Evolutionary conservation across 2,797 vertebrate genomes (phyloP).

Genomic region (Threskiornis aethiopicus): DNA sequence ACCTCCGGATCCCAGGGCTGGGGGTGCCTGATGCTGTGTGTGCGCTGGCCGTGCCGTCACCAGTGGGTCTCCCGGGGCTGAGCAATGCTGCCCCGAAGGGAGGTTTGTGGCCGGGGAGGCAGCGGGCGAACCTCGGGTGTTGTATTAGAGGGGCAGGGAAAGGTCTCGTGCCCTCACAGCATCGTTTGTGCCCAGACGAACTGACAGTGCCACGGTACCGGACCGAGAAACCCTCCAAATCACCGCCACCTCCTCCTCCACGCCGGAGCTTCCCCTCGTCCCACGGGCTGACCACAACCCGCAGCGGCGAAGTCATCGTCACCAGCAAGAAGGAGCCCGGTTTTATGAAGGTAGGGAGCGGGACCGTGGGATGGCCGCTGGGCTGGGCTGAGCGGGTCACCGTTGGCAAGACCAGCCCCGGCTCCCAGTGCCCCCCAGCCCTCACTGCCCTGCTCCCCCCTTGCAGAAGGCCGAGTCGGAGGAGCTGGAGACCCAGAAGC

Average conservation of each 20-base stretch:
- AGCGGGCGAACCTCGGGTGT: neutral
- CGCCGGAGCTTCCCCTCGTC: conserved; percentile 95
- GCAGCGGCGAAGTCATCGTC: conserved; percentile 91
- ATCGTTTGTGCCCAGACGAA: conserved; percentile 80
- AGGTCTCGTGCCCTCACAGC: neutral
- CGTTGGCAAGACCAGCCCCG: accelerated
- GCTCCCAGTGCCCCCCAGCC: neutral
- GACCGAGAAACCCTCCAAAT: conserved; percentile 97
- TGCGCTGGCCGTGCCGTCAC: neutral
- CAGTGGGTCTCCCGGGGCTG: neutral
- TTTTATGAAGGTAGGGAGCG: conserved; percentile 82
- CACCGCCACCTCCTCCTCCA: conserved; percentile 92
- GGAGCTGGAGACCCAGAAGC: conserved; percentile 89
- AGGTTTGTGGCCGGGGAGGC: neutral
- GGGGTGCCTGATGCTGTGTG: neutral
- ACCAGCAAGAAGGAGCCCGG: conserved; percentile 86
- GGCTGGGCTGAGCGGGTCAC: accelerated
- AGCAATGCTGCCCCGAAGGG: accelerated
- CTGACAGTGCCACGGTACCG: conserved; percentile 92
- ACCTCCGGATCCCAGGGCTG: accelerated
- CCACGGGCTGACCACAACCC: conserved; percentile 89
- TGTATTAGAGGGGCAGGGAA: neutral
- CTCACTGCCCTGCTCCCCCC: neutral
- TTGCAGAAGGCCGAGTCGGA: conserved; percentile 90
- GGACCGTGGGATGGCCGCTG: accelerated